Evolutionary conservation across 2,113 vertebrate species (phyloP), one percentile per base, ranked within the genome.

Genomic region (Channa maculata): DNA sequence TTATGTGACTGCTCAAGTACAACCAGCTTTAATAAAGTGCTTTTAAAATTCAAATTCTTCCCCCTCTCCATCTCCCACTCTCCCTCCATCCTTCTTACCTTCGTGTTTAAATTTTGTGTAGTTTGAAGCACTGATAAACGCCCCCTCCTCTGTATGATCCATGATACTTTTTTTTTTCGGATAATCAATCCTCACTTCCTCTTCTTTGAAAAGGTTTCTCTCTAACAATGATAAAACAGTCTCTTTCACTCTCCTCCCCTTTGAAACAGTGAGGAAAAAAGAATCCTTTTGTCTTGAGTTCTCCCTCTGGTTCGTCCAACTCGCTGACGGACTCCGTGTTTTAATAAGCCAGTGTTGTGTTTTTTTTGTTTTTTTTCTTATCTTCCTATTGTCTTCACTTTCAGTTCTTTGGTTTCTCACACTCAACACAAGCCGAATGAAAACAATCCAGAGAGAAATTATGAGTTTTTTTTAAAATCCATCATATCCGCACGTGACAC

Each of bases 321-420:
- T 51, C 5, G 2, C 10, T 15, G 55, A 53, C 13, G 34, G 55
- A 49, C 71, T 65, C 10, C 37, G 8, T n/a, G 44, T 75, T 71
- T 71, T 65, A 58, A 78, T 68, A 54, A 77, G 33, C 38, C 38
- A 4, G 8, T 33, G 50, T 63, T 52, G n/a, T n/a, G n/a, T n/a
- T n/a, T n/a, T 75, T 45, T 71, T 75, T 71, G 41, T 67, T 55
- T 63, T 55, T 14, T 41, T 59, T 10, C 15, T 44, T 65, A 5
- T 0, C 60, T 77, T 12, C 24, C 36, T 1, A 34, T 64, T 74
- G 59, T 75, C n/a, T 55, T 6, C 12, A 8, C 5, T 39, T 49
- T 65, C 53, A 59, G 24, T 59, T 13, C n/a, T 34, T 33, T 33
- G 14, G 24, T 24, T 24, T 24, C 24, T 24, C 24, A 24, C 24